These are phyloP conservation scores for Calidris pugnax DNA, from an alignment of 2,113 vertebrate genomes.

Conservation along the genomic window DNA sequence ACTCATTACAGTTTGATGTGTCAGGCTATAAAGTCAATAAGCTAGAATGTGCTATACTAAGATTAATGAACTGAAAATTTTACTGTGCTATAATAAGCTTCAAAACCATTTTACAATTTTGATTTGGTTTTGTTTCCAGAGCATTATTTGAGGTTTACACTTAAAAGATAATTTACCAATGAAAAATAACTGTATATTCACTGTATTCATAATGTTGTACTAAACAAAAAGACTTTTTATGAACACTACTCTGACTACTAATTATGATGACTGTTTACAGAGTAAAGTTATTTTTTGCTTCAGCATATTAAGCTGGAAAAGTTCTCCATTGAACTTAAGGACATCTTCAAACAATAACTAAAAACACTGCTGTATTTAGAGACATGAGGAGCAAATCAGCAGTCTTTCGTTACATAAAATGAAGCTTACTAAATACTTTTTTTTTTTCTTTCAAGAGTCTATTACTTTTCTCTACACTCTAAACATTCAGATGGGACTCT, in stretches of 20 bases:
- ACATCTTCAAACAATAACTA: neutral
- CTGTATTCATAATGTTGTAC: neutral
- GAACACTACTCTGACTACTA: neutral
- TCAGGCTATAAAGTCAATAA: slow-evolving; percentile 38
- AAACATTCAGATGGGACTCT: neutral
- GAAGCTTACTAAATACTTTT: neutral
- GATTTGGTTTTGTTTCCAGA: neutral
- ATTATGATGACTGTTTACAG: neutral
- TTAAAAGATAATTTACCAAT: neutral
- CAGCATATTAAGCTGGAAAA: neutral
- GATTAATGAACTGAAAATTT: slow-evolving; percentile 40
- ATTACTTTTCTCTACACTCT: neutral
- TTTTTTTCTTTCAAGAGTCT: neutral
- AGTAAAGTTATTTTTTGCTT: neutral
- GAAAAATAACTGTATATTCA: neutral
- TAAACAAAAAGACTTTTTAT: neutral
- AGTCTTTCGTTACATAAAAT: neutral
- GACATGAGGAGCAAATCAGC: neutral
- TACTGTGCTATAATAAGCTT: slow-evolving; percentile 7
- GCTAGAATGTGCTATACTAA: neutral
- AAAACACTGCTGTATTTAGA: neutral
- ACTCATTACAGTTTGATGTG: slow-evolving; percentile 11
- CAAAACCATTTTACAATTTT: neutral
- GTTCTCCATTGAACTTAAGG: neutral
- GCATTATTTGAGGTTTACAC: neutral